phyloP scores from a whole-genome alignment of 1,140 invertebrate species.

The Pseudoatta argentina region DNA sequence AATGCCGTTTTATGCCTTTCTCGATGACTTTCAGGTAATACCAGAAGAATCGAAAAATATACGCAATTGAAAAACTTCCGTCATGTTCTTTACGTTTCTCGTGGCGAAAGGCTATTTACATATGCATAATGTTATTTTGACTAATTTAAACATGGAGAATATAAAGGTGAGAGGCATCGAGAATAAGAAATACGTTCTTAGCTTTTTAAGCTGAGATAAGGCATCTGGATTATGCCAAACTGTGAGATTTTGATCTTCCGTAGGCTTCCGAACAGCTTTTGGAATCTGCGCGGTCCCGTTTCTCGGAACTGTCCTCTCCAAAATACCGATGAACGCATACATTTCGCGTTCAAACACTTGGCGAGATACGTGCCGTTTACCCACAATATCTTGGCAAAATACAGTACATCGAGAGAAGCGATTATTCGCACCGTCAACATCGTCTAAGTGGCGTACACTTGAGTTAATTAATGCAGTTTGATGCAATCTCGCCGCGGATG shows the following conservation, averaged over 20 bases:
- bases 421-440: constrained; percentile 44
- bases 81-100: neutral
- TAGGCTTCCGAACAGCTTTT: neutral
- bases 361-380: constrained; percentile 14
- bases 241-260: neutral
- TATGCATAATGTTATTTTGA: constrained; percentile 31
- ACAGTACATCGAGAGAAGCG: neutral
- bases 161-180: neutral
- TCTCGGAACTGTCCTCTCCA: constrained; percentile 1
- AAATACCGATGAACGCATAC: constrained; percentile 37
- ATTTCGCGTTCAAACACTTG: constrained; percentile 39
- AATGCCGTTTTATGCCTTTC: neutral
- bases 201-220: neutral
- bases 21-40: neutral
- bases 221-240: neutral
- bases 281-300: neutral
- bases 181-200: neutral
- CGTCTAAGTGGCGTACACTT: constrained; percentile 27
- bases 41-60: neutral
- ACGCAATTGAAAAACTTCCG: neutral
- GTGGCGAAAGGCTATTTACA: constrained; percentile 9
- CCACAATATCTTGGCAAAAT: constrained; percentile 33
- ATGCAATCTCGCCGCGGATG: neutral
- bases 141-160: neutral
- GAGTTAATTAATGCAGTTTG: constrained; percentile 32